Evolutionary conservation across 2,888 invertebrate genomes (phyloP), one percentile per base, ranked within the genome.

Genomic region (Cloeon dipterum): DNA sequence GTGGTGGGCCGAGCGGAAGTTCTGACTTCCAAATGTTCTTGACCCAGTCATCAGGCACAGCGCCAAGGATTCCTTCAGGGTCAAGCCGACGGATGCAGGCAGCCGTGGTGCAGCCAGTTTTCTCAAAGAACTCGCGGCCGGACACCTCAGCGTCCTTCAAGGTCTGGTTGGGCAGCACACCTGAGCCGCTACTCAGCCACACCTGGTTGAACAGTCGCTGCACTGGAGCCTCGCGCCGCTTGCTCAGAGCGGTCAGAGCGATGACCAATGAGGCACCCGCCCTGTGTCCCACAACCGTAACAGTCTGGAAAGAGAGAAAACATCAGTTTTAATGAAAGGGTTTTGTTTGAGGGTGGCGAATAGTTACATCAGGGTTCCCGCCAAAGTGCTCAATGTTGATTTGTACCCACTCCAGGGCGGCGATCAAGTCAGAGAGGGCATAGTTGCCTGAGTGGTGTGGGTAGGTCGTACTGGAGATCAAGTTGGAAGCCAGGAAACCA

Each of bases 181-280:
- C 71, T 2, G 78, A 72, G 1, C 78, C 68, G 3, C 81, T 81
- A 0, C 82, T 72, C 2, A 81, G 66, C 85, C 85, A 85, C 29
- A 29, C 29, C 16, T 29, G 29, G 7, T 29, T 29, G 29, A 29
- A 29, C 16, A 29, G 29, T n/a, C 29, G 7, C 14, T 29, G 5
- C 5, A n/a, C 14, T 8, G 7, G 7, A 5, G 29, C 29, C n/a
- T 16, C 29, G 11, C 29, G 7, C n/a, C 29, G 29, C 13, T 38
- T 56, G 44, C 53, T 59, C 10, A 61, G 52, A 43, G 74, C 56
- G 49, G 72, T 66, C 26, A 88, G 56, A 0, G 81, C 77, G 1
- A 82, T 74, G 0, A 81, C 76, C 11, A 86, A 55, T 0, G 85
- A 85, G 1, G 77, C 86, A 2, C 86, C 86, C 1, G 85, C 81